Evolutionary conservation across 1,140 invertebrate genomes (phyloP), one percentile per base, ranked within the genome.

Genomic region (Manduca sexta): DNA sequence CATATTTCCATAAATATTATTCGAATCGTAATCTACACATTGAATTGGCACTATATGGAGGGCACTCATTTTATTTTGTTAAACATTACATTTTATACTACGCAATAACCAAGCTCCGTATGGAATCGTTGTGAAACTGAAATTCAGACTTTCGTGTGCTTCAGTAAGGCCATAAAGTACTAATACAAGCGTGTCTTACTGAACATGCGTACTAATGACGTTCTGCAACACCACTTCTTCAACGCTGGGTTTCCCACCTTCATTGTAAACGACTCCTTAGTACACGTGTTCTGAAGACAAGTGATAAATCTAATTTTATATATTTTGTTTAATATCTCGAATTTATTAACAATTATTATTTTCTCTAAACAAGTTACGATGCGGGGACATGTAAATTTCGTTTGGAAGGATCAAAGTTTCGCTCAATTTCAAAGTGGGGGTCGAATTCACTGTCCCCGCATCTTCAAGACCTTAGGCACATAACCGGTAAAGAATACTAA

Each of bases 21-120:
- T 26, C 21, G 21, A 26, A 26, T 26, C 21, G 21, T 26, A 26
- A 5, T 26, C 33, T 35, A 35, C 17, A 43, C 41, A 43, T 31
- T 31, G 41, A 43, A 43, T 43, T 43, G 41, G 41, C 41, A 43
- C 41, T 43, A 43, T 21, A 43, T 43, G 41, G 41, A 43, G 41
- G 41, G 41, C 21, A 14, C 29, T 30, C 21, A 43, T 43, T 40
- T 40, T 40, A 18, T 18, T 18, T 38, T 40, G 16, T 38, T 40
- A 7, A 39, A 17, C 15, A 17, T 30, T 42, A 30, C 40, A 4
- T 43, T 42, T 17, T 29, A n/a, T 13, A 7, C 18, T 43, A n/a
- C 14, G 12, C 21, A 13, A 43, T 21, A 43, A 29, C 41, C 14
- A 21, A 7, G 40, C 21, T 31, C 8, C 6, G 12, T 26, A 7